Conservation (phyloP, 2,113 vertebrate species). For the Protobothrops mucrosquamatus region DNA sequence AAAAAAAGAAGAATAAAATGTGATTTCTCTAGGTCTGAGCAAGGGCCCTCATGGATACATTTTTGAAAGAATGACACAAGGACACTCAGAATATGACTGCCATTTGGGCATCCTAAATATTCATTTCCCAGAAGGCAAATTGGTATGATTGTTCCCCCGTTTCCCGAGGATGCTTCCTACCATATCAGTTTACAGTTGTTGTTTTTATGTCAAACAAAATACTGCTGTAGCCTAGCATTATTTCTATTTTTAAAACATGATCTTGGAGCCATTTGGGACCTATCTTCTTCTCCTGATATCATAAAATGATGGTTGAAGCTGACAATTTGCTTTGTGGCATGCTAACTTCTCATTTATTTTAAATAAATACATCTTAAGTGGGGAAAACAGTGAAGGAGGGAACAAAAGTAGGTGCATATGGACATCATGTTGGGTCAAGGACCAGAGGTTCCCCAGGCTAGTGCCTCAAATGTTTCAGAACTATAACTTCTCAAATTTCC, state of each 20-base stretch:
- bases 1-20: neutral
- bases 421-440: neutral
- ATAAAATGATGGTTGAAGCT: neutral
- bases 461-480: neutral
- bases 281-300: neutral
- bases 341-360: neutral
- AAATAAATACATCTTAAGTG: neutral
- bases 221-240: neutral
- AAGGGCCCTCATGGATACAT: neutral
- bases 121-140: neutral
- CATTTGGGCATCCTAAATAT: neutral
- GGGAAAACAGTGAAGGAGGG: neutral
- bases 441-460: neutral
- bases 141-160: neutral
- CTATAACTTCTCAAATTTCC: neutral
- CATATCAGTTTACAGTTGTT: neutral
- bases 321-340: neutral
- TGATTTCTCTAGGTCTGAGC: neutral
- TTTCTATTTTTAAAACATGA: neutral
- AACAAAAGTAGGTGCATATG: neutral
- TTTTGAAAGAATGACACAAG: too few species aligned
- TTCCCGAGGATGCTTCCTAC: neutral
- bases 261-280: neutral
- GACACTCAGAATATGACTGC: neutral
- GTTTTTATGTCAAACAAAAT: neutral